Evolutionary conservation across 2,797 vertebrate species (phyloP), one percentile per base, ranked within the genome.

Genomic region (Pteronotus mesoamericanus): DNA sequence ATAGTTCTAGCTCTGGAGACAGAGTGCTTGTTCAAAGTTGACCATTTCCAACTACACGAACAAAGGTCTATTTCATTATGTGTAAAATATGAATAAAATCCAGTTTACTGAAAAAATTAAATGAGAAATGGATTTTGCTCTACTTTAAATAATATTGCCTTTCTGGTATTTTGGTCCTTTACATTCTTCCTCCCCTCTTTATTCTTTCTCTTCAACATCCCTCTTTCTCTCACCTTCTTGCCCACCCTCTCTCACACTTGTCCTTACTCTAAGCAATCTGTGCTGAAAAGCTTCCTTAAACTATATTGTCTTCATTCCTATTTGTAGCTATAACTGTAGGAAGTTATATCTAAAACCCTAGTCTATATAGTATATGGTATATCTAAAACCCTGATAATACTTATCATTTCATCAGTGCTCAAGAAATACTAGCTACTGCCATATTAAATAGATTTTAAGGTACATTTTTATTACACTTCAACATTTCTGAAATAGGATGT

Each of bases 241-340:
- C n/a, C n/a, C n/a, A n/a, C n/a, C n/a, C n/a, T n/a, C n/a, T n/a
- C n/a, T n/a, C n/a, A n/a, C n/a, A n/a, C n/a, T n/a, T n/a, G n/a
- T n/a, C n/a, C n/a, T n/a, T n/a, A n/a, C n/a, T n/a, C n/a, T n/a
- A n/a, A n/a, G n/a, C 80, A 94, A 55, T 89, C 84, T 93, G 91
- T 96, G 78, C 74, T 51, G 46, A 94, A 93, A 93, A 96, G 29
- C 48, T 85, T 61, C 44, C 82, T 93, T 21, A 0, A 59, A 59
- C 80, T 88, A 57, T 72, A 90, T 87, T 94, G 24, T 89, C 37
- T 92, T 64, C 22, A 44, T 72, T 51, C 29, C 86, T 82, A 44
- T 61, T 51, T 34, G 22, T 34, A 85, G 68, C 15, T 29, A 77
- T 64, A n/a, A 66, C 4, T 42, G 59, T 59, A 51, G 75, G 53